Conservation (phyloP, 2,113 vertebrate species). For the Perca schrenkii region DNA sequence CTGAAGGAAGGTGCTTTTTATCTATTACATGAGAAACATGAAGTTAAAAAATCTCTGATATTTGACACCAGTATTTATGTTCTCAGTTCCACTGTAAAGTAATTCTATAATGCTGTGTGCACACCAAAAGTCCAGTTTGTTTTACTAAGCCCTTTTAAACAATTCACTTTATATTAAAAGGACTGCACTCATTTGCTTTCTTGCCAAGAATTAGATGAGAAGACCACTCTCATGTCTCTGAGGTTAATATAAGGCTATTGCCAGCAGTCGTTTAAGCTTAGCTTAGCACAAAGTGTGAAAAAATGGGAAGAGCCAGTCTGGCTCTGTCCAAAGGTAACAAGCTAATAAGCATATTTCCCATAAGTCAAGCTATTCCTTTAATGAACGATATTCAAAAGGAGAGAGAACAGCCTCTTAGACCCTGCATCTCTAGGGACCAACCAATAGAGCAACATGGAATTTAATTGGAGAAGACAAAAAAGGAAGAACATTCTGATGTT, state of each 20-base stretch:
- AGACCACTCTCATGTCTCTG: neutral
- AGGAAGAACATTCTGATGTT: neutral
- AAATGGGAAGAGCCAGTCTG: neutral
- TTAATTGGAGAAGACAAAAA: neutral
- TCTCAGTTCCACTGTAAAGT: neutral
- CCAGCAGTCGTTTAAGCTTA: neutral
- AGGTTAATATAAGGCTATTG: neutral
- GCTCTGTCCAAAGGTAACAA: neutral
- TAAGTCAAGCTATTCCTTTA: neutral
- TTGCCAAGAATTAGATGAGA: neutral
- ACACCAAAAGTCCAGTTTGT: neutral
- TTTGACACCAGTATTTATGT: neutral
- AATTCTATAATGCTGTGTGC: neutral
- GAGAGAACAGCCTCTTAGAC: neutral
- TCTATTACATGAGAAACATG: constrained; percentile 10
- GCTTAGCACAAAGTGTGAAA: neutral
- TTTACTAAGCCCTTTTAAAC: neutral
- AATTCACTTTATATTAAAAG: neutral
- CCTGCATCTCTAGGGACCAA: neutral
- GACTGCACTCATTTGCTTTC: neutral
- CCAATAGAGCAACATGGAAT: neutral
- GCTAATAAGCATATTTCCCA: neutral
- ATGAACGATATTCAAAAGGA: constrained; percentile 11
- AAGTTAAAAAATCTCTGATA: neutral
- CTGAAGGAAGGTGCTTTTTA: neutral